Conservation (phyloP, 2,888 invertebrate species). For the Neoitamus cyanurus region DNA sequence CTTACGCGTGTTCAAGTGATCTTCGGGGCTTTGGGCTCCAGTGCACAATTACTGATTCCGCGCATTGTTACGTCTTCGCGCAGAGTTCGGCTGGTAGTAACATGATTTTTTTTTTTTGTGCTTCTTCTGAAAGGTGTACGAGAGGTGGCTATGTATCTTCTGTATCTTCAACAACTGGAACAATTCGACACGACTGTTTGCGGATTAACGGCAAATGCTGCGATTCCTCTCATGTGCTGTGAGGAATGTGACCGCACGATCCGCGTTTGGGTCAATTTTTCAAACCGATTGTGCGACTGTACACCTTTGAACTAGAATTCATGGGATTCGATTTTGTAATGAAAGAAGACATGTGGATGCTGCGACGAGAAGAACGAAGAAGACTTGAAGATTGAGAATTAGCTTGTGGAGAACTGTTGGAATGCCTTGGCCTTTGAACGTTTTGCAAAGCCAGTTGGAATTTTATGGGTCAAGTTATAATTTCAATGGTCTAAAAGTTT, state of each 20-base stretch:
- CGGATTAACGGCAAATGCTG: not conserved
- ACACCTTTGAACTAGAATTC: not conserved
- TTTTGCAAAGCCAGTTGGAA: not conserved
- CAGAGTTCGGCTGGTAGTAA: not conserved
- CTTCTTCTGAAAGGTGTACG: not conserved
- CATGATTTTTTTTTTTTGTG: not conserved
- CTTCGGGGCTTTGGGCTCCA: not conserved
- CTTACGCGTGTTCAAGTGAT: not conserved
- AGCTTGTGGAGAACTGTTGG: not conserved
- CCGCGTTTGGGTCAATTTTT: not conserved
- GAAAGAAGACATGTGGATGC: not conserved
- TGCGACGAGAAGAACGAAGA: not conserved
- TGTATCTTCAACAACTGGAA: not conserved
- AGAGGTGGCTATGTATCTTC: not conserved
- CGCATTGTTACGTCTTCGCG: not conserved
- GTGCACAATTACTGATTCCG: not conserved
- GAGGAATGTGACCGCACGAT: constrained; percentile 1
- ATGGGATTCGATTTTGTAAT: not conserved
- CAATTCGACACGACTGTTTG: not conserved
- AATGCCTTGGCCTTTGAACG: not conserved
- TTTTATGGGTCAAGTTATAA: not conserved
- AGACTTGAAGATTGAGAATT: not conserved
- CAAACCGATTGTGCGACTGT: not conserved
- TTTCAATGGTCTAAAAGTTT: not conserved
- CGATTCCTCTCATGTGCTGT: not conserved